Conservation (phyloP, 2,113 vertebrate genomes). For the Otis tarda region DNA sequence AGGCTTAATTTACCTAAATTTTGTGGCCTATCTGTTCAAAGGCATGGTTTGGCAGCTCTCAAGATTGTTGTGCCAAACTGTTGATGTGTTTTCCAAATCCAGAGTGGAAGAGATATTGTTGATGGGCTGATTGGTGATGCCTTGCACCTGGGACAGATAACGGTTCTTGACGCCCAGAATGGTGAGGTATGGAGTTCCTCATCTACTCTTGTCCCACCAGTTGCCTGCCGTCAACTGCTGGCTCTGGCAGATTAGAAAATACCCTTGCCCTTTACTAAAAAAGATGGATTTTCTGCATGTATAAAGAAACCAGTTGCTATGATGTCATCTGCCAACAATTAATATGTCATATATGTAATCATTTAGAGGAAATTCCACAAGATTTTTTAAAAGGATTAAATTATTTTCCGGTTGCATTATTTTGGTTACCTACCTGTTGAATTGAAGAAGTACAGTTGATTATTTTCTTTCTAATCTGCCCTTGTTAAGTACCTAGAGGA, state of each 20-base stretch:
- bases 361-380: not conserved
- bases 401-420: not conserved
- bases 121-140: not conserved
- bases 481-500: not conserved
- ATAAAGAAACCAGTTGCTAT: not conserved
- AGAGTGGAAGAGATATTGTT: not conserved
- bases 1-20: not conserved
- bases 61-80: not conserved
- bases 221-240: not conserved
- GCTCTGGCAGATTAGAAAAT: not conserved
- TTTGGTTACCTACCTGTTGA: not conserved
- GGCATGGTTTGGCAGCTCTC: not conserved
- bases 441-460: not conserved
- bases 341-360: not conserved
- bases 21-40: not conserved
- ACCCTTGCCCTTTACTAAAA: not conserved
- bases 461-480: not conserved
- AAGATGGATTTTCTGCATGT: not conserved
- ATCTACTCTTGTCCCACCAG: not conserved
- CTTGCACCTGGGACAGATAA: fast-evolving
- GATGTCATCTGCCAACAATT: not conserved
- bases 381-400: not conserved
- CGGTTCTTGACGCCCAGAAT: not conserved
- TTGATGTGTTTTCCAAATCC: not conserved
- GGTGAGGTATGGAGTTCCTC: not conserved